Conservation (phyloP, 1,140 invertebrate species). For the Mylabris phalerata region DNA sequence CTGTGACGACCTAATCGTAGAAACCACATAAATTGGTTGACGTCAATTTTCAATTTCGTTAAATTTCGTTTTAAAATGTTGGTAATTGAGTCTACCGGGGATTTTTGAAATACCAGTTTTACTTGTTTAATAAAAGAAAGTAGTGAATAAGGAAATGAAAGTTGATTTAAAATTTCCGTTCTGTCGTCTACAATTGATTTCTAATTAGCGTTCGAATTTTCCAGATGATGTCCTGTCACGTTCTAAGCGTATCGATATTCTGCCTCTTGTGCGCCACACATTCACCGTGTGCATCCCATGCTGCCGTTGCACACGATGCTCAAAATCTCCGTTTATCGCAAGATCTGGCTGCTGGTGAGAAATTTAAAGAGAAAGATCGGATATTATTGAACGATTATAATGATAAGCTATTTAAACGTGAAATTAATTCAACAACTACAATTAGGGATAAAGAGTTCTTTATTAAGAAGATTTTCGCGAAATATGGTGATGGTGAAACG, state of each 20-base stretch:
- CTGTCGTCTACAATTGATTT: neutral
- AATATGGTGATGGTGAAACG: slow-evolving; percentile 51
- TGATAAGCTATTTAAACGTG: slow-evolving; percentile 1
- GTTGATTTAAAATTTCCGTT: neutral
- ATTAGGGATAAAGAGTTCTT: slow-evolving; percentile 18
- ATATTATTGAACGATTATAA: neutral
- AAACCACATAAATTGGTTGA: too few species aligned
- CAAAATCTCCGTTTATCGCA: slow-evolving; percentile 22
- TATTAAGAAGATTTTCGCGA: slow-evolving; percentile 44
- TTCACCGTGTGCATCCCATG: slow-evolving; percentile 59
- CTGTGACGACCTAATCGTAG: too few species aligned
- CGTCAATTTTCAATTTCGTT: too few species aligned
- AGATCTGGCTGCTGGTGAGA: slow-evolving; percentile 23
- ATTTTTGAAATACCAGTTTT: too few species aligned
- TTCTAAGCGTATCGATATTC: slow-evolving; percentile 70
- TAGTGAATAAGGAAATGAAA: neutral
- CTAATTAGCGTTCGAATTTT: neutral
- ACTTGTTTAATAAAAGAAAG: too few species aligned
- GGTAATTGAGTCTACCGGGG: too few species aligned
- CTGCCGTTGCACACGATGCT: slow-evolving; percentile 39
- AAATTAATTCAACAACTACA: slow-evolving; percentile 7
- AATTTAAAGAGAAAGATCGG: slow-evolving; percentile 10
- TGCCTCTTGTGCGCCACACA: slow-evolving; percentile 69
- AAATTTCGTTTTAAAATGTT: too few species aligned
- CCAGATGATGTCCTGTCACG: slow-evolving; percentile 46